phyloP scores from a whole-genome alignment of 2,888 invertebrate species.

The Biston betularia region DNA sequence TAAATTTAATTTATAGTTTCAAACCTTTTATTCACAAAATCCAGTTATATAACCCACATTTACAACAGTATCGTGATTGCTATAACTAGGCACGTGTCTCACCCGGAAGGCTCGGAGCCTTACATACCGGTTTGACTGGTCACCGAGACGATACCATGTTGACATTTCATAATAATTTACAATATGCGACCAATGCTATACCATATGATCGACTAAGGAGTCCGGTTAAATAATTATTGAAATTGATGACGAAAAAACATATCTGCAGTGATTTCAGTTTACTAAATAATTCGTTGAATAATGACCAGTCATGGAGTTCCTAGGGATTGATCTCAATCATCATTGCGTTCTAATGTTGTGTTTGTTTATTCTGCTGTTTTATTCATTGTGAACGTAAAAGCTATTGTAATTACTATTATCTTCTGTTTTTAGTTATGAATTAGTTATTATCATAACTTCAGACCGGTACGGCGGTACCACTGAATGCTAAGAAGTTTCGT shows the following conservation, averaged over 20 bases:
- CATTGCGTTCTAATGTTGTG: not conserved
- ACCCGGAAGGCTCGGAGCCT: conserved; percentile 45
- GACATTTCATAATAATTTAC: conserved; percentile 27
- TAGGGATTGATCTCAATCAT: not conserved
- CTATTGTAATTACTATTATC: too few species aligned
- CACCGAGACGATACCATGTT: conserved; percentile 40
- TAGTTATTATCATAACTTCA: too few species aligned
- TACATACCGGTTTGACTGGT: conserved; percentile 46
- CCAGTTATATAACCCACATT: conserved; percentile 26
- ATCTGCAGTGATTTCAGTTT: not conserved
- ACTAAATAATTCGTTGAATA: not conserved
- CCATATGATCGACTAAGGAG: conserved; percentile 7
- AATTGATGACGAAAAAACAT: not conserved
- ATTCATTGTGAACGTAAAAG: not conserved
- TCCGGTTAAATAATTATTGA: not conserved
- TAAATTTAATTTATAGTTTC: conserved; percentile 9
- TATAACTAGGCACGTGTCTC: conserved; percentile 16
- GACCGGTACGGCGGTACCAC: too few species aligned
- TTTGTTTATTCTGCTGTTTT: too few species aligned
- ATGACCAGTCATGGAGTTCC: not conserved
- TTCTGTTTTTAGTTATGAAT: too few species aligned
- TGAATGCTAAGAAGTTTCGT: not conserved
- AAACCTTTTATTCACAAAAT: conserved; percentile 16
- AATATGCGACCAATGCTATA: conserved; percentile 30
- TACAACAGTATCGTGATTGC: conserved; percentile 6